Percentiles rank a stretch among this genome's conserved stretches.
Conservation (phyloP, 2,113 vertebrate genomes). For the Glareola pratincola region DNA sequence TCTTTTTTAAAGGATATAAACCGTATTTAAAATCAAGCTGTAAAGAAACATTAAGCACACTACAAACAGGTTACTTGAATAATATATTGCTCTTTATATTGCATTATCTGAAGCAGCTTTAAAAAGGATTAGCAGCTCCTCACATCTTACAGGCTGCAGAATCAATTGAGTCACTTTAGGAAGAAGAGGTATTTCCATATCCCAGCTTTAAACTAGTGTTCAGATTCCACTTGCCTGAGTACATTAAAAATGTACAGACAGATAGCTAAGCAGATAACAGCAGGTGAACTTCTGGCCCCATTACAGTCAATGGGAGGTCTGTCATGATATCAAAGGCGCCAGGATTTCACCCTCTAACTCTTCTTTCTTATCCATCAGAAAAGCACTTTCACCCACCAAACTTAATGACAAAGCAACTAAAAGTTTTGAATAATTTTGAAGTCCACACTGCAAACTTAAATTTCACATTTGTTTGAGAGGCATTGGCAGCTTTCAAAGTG, state of each 20-base stretch:
- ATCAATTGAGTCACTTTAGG: slow-evolving; percentile 44
- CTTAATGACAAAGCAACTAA: slow-evolving; percentile 44
- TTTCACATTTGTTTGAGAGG: slow-evolving; percentile 40
- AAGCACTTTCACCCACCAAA: slow-evolving; percentile 10
- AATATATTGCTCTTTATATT: neutral
- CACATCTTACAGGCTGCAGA: slow-evolving; percentile 12
- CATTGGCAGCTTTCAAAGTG: slow-evolving; percentile 40
- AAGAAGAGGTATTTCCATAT: slow-evolving; percentile 34
- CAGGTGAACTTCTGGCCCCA: slow-evolving; percentile 58
- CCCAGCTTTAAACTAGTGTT: slow-evolving; percentile 23
- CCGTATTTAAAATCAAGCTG: neutral
- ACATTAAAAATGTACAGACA: slow-evolving; percentile 60
- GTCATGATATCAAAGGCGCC: slow-evolving; percentile 47
- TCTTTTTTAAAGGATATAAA: neutral
- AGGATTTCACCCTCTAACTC: slow-evolving; percentile 46
- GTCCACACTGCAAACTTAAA: slow-evolving; percentile 13
- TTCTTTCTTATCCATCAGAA: slow-evolving; percentile 12
- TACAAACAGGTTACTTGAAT: neutral
- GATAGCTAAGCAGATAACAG: slow-evolving; percentile 57
- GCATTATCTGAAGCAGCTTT: neutral
- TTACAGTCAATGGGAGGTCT: slow-evolving; percentile 52
- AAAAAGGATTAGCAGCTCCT: slow-evolving; percentile 14
- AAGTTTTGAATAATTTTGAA: slow-evolving; percentile 45
- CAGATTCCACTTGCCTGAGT: slow-evolving; percentile 36
- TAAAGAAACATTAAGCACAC: neutral